phyloP scores from a whole-genome alignment of 2,113 vertebrate species.

The Balaeniceps rex region DNA sequence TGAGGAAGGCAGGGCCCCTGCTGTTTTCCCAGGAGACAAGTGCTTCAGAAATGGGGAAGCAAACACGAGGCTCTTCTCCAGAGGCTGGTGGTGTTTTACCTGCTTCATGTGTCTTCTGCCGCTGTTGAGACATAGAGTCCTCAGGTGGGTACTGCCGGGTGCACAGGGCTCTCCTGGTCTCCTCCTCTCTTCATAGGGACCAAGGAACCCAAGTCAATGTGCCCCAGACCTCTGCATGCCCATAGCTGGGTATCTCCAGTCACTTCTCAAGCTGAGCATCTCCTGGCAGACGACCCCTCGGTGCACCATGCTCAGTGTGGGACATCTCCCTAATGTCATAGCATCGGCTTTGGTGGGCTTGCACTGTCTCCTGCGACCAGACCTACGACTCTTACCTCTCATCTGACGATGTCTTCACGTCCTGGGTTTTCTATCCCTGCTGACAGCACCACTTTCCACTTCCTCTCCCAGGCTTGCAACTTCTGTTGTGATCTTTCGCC shows the following conservation, averaged over 20 bases:
- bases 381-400: background rate
- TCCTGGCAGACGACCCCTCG: accelerated
- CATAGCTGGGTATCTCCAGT: background rate
- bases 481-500: background rate
- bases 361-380: background rate
- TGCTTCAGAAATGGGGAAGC: background rate
- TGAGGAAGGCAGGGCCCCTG: background rate
- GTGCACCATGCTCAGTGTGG: background rate
- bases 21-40: background rate
- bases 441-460: background rate
- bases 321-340: background rate
- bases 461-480: background rate
- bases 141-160: background rate
- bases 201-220: background rate
- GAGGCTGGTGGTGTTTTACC: background rate
- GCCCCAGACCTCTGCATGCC: background rate
- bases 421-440: background rate
- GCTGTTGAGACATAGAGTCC: background rate
- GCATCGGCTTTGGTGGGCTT: background rate
- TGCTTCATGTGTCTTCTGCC: background rate
- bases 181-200: background rate
- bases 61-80: background rate
- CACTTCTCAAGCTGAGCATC: background rate
- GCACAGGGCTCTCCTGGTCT: background rate
- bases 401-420: accelerated